Percentiles rank a stretch among this genome's conserved stretches.
Evolutionary conservation across 2,888 invertebrate species (phyloP).

Genomic region (Patella depressa): DNA sequence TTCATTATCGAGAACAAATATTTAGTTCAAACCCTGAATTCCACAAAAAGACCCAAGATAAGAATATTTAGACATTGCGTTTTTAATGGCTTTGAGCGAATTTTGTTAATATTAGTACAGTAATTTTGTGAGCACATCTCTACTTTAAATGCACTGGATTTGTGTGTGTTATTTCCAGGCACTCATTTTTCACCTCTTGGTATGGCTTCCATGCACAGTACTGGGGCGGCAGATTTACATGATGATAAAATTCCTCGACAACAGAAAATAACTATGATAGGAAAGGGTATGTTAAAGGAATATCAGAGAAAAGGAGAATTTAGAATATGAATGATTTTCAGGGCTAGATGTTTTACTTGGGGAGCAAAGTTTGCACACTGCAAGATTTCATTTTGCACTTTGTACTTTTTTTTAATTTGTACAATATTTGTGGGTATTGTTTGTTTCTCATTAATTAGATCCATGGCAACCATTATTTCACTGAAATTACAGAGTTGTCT

Average conservation of each 20-base stretch:
- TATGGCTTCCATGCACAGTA: constrained; percentile 56
- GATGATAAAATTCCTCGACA: constrained; percentile 50
- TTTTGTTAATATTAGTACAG: too few relatives aligned
- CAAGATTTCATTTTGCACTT: too few relatives aligned
- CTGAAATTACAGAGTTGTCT: too few relatives aligned
- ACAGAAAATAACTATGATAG: constrained; percentile 61
- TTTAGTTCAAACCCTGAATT: too few relatives aligned
- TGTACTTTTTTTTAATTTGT: too few relatives aligned
- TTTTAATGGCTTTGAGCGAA: not conserved
- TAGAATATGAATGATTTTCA: not conserved
- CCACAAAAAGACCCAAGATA: too few relatives aligned
- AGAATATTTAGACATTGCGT: not conserved
- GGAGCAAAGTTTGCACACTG: too few relatives aligned
- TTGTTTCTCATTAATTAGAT: too few relatives aligned
- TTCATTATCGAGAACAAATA: too few relatives aligned
- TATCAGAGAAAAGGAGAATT: not conserved
- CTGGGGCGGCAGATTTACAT: constrained; percentile 52
- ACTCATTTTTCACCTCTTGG: constrained; percentile 61
- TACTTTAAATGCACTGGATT: not conserved
- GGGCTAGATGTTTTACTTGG: not conserved
- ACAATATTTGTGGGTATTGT: too few relatives aligned
- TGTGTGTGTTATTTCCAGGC: constrained; percentile 49
- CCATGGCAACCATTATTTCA: too few relatives aligned
- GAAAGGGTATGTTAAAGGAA: constrained; percentile 52
- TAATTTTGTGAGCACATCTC: constrained; percentile 5